Evolutionary conservation across 2,888 invertebrate species (phyloP).

Genomic region (Drosophila limbata): DNA sequence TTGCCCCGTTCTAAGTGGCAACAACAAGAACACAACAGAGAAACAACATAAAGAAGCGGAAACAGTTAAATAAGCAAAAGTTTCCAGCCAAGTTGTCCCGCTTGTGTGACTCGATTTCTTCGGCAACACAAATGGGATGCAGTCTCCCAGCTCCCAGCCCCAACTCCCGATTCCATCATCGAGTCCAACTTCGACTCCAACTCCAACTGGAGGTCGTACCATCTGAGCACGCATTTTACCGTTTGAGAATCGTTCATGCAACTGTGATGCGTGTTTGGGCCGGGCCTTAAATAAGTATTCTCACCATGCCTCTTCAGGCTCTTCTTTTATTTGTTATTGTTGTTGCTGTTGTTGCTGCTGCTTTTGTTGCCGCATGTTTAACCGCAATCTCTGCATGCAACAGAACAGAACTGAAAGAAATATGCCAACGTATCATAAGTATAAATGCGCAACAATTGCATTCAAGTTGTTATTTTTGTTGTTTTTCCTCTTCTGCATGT

Average conservation of each 20-base stretch:
- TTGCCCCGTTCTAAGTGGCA: constrained; percentile 52
- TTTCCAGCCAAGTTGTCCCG: constrained; percentile 49
- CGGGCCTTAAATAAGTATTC: constrained; percentile 51
- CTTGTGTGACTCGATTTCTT: constrained; percentile 58
- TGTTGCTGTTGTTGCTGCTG: constrained; percentile 18
- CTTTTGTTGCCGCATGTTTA: constrained; percentile 55
- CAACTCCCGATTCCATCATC: constrained; percentile 13
- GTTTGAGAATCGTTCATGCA: constrained; percentile 57
- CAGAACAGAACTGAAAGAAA: constrained; percentile 42
- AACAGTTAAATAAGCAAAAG: constrained; percentile 78
- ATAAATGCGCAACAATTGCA: constrained; percentile 63
- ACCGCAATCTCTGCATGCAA: constrained; percentile 65
- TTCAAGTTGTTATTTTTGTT: constrained; percentile 22
- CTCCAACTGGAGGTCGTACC: constrained; percentile 32
- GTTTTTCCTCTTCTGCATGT: constrained; percentile 2
- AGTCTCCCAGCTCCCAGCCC: constrained; percentile 17
- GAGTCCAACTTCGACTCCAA: constrained; percentile 9
- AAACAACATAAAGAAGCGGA: constrained; percentile 45
- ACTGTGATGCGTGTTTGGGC: constrained; percentile 62
- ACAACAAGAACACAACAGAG: constrained; percentile 12
- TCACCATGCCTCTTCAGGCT: constrained; percentile 31
- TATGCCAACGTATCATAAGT: constrained; percentile 55
- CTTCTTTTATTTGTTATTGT: constrained; percentile 29
- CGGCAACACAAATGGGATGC: constrained; percentile 35
- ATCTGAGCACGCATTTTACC: constrained; percentile 75